phyloP scores from a whole-genome alignment of 2,113 vertebrate genomes.

The Actinemys pallida region DNA sequence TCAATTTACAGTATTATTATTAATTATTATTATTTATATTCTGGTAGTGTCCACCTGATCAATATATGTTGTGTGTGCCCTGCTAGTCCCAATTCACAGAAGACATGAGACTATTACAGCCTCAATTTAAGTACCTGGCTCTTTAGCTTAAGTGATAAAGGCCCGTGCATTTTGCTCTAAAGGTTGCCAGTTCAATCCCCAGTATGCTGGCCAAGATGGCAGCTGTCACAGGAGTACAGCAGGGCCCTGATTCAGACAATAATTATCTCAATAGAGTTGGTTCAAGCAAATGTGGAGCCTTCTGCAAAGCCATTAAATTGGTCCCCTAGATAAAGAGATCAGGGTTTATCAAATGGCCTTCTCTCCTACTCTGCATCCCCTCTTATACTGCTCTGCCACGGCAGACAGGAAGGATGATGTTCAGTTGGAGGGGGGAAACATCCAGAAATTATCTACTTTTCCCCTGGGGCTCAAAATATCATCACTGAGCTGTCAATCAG shows the following conservation, averaged over 20 bases:
- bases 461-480: background rate
- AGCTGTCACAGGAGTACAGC: background rate
- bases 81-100: background rate
- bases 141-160: background rate
- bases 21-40: background rate
- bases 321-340: background rate
- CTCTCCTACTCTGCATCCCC: background rate
- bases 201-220: no score
- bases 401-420: background rate
- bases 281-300: background rate
- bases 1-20: background rate
- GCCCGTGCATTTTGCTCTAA: background rate
- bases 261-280: fast-evolving
- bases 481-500: background rate
- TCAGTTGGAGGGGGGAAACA: background rate
- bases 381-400: background rate
- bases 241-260: background rate
- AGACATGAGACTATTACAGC: background rate
- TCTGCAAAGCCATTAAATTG: background rate
- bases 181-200: background rate
- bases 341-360: background rate
- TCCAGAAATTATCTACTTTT: background rate
- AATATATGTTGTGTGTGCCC: background rate
- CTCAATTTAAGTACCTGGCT: background rate
- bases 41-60: background rate